Percentiles rank a stretch among this genome's conserved stretches.
phyloP scores from a whole-genome alignment of 2,797 vertebrate species.

The Enteromius afrohamiltoni region DNA sequence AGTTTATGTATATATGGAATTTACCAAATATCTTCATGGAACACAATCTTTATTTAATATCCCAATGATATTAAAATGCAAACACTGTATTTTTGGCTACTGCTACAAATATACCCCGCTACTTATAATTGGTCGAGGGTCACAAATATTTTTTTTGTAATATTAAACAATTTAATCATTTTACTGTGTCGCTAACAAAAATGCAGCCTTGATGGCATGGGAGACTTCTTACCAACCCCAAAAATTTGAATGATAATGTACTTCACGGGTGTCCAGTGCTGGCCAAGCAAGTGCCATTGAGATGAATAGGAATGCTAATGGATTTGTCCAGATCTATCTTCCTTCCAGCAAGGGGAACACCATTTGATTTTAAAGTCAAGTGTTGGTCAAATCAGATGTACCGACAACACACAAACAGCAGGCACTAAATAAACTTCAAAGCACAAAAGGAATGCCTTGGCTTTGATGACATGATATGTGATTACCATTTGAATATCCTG shows the following conservation, averaged over 20 bases:
- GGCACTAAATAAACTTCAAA: slow-evolving; percentile 46
- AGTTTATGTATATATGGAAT: too few relatives aligned
- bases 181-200: background rate
- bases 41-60: too few relatives aligned
- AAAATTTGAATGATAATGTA: background rate
- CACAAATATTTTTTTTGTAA: background rate
- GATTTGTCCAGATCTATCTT: slow-evolving; percentile 10
- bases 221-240: background rate
- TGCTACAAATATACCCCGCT: background rate
- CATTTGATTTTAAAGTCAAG: slow-evolving; percentile 35
- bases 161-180: background rate
- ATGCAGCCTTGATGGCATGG: background rate
- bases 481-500: slow-evolving; percentile 55
- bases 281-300: background rate
- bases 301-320: slow-evolving; percentile 14
- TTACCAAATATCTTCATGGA: too few relatives aligned
- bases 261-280: background rate
- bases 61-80: too few relatives aligned
- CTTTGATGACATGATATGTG: slow-evolving; percentile 57
- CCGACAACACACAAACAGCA: slow-evolving; percentile 28
- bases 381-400: slow-evolving; percentile 30
- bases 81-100: background rate
- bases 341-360: background rate
- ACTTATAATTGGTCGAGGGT: too few relatives aligned
- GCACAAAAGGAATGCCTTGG: slow-evolving; percentile 27